Evolutionary conservation across 1,140 invertebrate species (phyloP).

Genomic region (Trigoniulus corallinus): DNA sequence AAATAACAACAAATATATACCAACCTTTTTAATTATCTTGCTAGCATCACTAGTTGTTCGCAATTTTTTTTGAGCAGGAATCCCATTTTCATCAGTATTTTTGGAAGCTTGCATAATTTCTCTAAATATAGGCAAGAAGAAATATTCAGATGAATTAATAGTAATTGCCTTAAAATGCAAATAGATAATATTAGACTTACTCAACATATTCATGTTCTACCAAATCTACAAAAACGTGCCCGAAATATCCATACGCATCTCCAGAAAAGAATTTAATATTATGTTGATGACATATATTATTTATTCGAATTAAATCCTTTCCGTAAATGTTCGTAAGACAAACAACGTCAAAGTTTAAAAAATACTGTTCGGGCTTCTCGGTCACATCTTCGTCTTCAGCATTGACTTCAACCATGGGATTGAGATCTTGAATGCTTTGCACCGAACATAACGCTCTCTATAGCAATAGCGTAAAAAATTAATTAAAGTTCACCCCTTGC

Average conservation of each 20-base stretch:
- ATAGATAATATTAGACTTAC: slow-evolving; percentile 39
- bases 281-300: slow-evolving; percentile 56
- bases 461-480: slow-evolving; percentile 8
- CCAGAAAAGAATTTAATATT: slow-evolving; percentile 74
- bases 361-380: slow-evolving; percentile 44
- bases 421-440: slow-evolving; percentile 56
- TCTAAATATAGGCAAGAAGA: too few species aligned
- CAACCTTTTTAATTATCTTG: too few species aligned
- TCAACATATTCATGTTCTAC: slow-evolving; percentile 68
- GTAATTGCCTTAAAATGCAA: too few species aligned
- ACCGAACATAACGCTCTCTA: slow-evolving; percentile 70
- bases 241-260: slow-evolving; percentile 85
- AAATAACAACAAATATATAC: too few species aligned
- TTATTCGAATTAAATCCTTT: slow-evolving; percentile 51
- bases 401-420: slow-evolving; percentile 77
- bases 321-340: slow-evolving; percentile 56
- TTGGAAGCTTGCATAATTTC: too few species aligned
- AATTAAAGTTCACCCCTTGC: neutral
- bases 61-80: too few species aligned
- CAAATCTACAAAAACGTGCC: slow-evolving; percentile 80
- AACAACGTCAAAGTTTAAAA: slow-evolving; percentile 65
- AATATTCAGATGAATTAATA: too few species aligned
- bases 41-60: too few species aligned
- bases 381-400: slow-evolving; percentile 45
- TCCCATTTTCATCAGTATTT: too few species aligned